Evolutionary conservation across 2,888 invertebrate species (phyloP).

Genomic region (Dynastes hyllus): DNA sequence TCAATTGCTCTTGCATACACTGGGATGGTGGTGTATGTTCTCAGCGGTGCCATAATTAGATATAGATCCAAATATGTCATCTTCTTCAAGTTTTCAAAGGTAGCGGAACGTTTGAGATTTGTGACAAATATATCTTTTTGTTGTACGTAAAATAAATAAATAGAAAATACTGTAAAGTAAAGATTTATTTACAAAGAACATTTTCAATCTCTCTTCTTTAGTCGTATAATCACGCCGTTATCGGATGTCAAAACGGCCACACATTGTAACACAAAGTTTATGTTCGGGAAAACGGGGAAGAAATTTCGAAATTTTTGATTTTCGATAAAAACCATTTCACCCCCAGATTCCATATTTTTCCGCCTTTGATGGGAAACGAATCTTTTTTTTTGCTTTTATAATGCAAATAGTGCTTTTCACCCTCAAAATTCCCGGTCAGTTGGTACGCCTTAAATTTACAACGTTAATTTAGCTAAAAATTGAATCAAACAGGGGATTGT

Average conservation of each 20-base stretch:
- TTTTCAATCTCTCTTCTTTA: conserved; percentile 50
- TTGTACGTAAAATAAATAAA: conserved; percentile 54
- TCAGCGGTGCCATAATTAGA: conserved; percentile 64
- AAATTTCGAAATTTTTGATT: conserved; percentile 71
- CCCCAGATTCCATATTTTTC: conserved; percentile 72
- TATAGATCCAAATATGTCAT: conserved; percentile 66
- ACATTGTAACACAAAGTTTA: conserved; percentile 68
- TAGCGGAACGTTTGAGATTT: conserved; percentile 56
- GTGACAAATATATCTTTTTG: conserved; percentile 64
- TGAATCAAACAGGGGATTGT: not conserved
- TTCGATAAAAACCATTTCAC: conserved; percentile 72
- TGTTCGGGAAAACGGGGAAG: no score
- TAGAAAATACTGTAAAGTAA: not conserved
- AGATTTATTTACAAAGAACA: conserved; percentile 10
- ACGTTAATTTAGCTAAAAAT: no score
- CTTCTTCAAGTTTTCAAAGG: conserved; percentile 61
- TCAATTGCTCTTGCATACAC: conserved; percentile 58
- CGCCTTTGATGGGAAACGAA: conserved; percentile 59
- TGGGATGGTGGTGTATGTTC: conserved; percentile 65
- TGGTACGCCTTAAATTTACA: no score
- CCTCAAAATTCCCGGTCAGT: no score
- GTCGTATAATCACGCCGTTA: conserved; percentile 69
- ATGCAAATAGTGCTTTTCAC: not conserved
- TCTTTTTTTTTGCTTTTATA: not conserved
- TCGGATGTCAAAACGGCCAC: conserved; percentile 71